Conservation (phyloP, 2,797 vertebrate species). For the Lacerta viridis region DNA sequence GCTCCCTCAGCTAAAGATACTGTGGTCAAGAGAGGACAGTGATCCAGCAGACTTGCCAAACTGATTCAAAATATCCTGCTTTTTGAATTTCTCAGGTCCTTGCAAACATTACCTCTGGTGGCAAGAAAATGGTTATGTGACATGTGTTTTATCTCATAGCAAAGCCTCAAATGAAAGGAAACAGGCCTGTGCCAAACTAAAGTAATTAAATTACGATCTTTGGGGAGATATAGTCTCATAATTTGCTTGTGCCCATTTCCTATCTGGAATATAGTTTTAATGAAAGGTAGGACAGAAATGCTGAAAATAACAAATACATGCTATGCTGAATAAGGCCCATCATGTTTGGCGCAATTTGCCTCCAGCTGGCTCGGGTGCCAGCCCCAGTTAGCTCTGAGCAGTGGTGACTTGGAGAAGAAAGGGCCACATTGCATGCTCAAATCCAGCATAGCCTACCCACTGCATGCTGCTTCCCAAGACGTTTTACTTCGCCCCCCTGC, state of each 20-base stretch:
- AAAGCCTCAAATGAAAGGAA: rapidly evolving
- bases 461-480: background rate
- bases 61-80: background rate
- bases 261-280: background rate
- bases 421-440: background rate
- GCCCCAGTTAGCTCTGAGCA: background rate
- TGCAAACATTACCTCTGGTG: background rate
- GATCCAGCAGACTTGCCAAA: background rate
- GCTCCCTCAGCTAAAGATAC: background rate
- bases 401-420: background rate
- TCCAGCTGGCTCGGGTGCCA: background rate
- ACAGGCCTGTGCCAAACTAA: background rate
- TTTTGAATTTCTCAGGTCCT: background rate
- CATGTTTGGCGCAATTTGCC: background rate
- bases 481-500: background rate
- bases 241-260: background rate
- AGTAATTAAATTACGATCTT: background rate
- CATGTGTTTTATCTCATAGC: background rate
- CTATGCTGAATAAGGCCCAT: background rate
- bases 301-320: background rate
- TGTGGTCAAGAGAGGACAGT: background rate
- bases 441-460: background rate
- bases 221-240: background rate
- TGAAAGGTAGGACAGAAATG: background rate
- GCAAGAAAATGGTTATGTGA: background rate